Percentiles rank a stretch among this genome's conserved stretches.
Evolutionary conservation across 2,113 vertebrate genomes (phyloP).

Genomic region (Cynoglossus semilaevis): DNA sequence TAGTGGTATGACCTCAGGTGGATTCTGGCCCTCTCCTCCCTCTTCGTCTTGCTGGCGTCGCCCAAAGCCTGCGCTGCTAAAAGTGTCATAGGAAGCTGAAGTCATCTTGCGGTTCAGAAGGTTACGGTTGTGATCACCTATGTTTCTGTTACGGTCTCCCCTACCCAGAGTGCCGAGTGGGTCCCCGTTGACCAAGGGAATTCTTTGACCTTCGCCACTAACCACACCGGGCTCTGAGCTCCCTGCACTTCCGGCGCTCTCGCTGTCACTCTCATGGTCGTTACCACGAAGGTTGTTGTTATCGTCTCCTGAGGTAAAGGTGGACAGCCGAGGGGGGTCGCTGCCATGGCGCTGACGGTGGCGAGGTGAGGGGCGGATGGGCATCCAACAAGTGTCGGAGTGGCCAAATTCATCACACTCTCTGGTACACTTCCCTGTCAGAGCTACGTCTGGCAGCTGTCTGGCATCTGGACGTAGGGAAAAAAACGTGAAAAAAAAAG

Average conservation of each 20-base stretch:
- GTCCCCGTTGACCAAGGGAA: slow-evolving; percentile 71
- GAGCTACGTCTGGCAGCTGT: slow-evolving; percentile 76
- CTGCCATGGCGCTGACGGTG: slow-evolving; percentile 72
- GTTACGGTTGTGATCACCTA: slow-evolving; percentile 80
- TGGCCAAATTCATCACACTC: slow-evolving; percentile 78
- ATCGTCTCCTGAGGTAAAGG: slow-evolving; percentile 72
- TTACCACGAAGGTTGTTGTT: slow-evolving; percentile 77
- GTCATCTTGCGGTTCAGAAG: slow-evolving; percentile 81
- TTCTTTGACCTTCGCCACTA: slow-evolving; percentile 67
- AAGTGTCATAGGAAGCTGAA: slow-evolving; percentile 79
- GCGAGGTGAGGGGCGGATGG: slow-evolving; percentile 67
- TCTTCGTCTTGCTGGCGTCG: slow-evolving; percentile 69
- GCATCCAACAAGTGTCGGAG: slow-evolving; percentile 82
- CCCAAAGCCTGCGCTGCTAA: slow-evolving; percentile 76
- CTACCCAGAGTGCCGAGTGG: slow-evolving; percentile 70
- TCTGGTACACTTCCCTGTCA: slow-evolving; percentile 77
- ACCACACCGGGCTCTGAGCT: slow-evolving; percentile 66
- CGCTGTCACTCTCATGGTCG: slow-evolving; percentile 75
- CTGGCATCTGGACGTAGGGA: slow-evolving; percentile 65
- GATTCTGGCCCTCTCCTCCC: slow-evolving; percentile 62
- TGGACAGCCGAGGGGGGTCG: slow-evolving; percentile 73
- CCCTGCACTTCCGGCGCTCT: slow-evolving; percentile 67
- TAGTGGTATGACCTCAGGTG: slow-evolving; percentile 75
- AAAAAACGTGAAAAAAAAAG: background rate
- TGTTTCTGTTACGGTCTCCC: slow-evolving; percentile 75